Conservation (phyloP, 1,140 invertebrate genomes). For the Ostrea denselamellosa region DNA sequence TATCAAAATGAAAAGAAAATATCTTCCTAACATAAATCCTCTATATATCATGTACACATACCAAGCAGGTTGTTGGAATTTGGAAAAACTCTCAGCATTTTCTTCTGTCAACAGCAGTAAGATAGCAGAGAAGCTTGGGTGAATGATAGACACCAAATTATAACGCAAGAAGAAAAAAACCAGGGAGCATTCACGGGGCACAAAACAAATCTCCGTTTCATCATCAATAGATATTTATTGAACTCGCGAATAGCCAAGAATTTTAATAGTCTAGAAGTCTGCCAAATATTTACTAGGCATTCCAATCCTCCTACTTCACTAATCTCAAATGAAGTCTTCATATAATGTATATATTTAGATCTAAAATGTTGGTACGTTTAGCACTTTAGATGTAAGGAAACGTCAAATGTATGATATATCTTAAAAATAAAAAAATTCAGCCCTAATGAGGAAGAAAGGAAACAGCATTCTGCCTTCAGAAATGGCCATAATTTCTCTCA, state of each 20-base stretch:
- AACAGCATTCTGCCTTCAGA: too few relatives aligned
- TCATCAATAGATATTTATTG: constrained; percentile 28
- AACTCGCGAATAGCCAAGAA: constrained; percentile 25
- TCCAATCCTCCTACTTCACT: neutral
- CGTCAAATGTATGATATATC: too few relatives aligned
- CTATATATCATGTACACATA: neutral
- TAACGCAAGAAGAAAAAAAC: neutral
- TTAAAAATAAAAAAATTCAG: too few relatives aligned
- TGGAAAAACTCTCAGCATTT: neutral
- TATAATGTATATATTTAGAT: neutral
- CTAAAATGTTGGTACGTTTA: too few relatives aligned
- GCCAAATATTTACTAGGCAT: constrained; percentile 19
- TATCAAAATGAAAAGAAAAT: neutral
- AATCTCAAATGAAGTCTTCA: neutral
- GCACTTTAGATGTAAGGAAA: too few relatives aligned
- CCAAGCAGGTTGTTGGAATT: constrained; percentile 8
- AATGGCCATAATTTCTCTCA: too few relatives aligned
- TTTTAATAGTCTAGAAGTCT: constrained; percentile 28
- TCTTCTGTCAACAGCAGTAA: neutral
- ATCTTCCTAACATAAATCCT: neutral
- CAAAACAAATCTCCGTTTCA: neutral
- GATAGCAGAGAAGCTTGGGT: neutral
- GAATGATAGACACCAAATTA: neutral
- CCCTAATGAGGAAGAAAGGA: too few relatives aligned
- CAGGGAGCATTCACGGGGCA: neutral